Base-by-base conservation (phyloP, 2,888 invertebrate genomes). In the Polydrusus pterygomalis region DNA sequence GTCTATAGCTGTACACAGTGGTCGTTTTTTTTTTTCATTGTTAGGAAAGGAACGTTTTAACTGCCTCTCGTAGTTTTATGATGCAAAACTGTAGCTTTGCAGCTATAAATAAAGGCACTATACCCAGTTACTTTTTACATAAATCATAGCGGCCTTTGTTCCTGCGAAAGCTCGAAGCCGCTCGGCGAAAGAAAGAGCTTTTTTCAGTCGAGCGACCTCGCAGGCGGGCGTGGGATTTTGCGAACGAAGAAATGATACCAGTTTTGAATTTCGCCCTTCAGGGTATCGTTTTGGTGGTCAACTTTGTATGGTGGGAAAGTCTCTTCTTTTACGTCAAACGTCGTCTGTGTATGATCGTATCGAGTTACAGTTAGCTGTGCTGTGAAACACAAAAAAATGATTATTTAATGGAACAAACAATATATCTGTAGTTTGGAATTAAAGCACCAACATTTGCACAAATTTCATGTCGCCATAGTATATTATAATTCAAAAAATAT, bases 121-220 rank as follows among this genome's bases (percentile, higher is more conserved):
- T 60, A 60, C 18, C 58, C 38, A 38, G 58, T 34, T 30, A 70
- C 70, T 62, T 70, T 58, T 70, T 63, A 62, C 70, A 63, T 70
- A 63, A 62, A 70, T 70, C 62, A 70, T 70, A 51, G 70, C 70
- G 15, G 70, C 62, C 70, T 70, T 70, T 70, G 70, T 60, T 70
- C 62, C 69, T 70, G 70, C 70, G 70, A 70, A 62, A 63, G 70
- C 43, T 68, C 51, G 20, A 56, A 68, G 68, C 64, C 15, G 47
- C 56, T 30, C 45, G 56, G 25, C 69, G 69, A 58, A 40, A 58
- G 45, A 47, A 69, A 69, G 69, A 30, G 25, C 43, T 58, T 69
- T 69, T 54, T 69, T 58, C 43, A 38, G 69, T 43, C 45, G 45
- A 11, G 10, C 64, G 64, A 49, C 64, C 64, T 64, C 64, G 49